These are phyloP conservation scores for Penaeus japonicus DNA, from an alignment of 1,140 invertebrate genomes.

Conservation along the genomic window DNA sequence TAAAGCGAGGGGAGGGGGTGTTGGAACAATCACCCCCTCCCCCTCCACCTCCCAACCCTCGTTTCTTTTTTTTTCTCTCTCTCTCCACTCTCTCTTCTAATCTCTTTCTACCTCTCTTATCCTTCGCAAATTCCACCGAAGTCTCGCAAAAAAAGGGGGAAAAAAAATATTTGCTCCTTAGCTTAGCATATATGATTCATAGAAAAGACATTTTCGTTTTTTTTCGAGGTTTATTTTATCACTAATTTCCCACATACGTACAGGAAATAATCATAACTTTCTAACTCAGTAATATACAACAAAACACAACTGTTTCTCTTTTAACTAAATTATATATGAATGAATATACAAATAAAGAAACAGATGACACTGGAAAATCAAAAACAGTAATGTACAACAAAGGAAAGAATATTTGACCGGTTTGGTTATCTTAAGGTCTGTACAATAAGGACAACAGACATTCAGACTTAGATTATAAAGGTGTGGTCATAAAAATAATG, in stretches of 20 bases:
- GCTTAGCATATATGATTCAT: slow-evolving; percentile 40
- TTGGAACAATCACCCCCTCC: background rate
- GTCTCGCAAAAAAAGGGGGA: no score
- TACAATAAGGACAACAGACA: slow-evolving; percentile 55
- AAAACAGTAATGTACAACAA: slow-evolving; percentile 53
- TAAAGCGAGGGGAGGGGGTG: background rate
- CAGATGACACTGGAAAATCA: slow-evolving; percentile 32
- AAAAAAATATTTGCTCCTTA: background rate
- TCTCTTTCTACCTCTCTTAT: background rate
- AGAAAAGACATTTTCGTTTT: slow-evolving; percentile 34
- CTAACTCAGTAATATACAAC: slow-evolving; percentile 57
- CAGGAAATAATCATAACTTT: slow-evolving; percentile 52
- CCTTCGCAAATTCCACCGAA: background rate
- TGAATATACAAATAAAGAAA: slow-evolving; percentile 45
- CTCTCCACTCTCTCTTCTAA: no score
- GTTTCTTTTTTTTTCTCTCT: no score
- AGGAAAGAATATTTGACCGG: slow-evolving; percentile 38
- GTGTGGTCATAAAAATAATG: slow-evolving; percentile 54
- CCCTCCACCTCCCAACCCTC: no score
- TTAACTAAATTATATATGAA: slow-evolving; percentile 55
- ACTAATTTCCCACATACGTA: slow-evolving; percentile 57
- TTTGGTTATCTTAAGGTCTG: slow-evolving; percentile 29
- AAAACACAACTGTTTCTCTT: slow-evolving; percentile 55
- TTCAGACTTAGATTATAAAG: slow-evolving; percentile 52
- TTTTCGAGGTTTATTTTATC: slow-evolving; percentile 49